Percentiles rank a stretch among this genome's conserved stretches.
These are phyloP conservation scores for Maconellicoccus hirsutus DNA, from an alignment of 1,140 invertebrate species.

Conservation along the genomic window DNA sequence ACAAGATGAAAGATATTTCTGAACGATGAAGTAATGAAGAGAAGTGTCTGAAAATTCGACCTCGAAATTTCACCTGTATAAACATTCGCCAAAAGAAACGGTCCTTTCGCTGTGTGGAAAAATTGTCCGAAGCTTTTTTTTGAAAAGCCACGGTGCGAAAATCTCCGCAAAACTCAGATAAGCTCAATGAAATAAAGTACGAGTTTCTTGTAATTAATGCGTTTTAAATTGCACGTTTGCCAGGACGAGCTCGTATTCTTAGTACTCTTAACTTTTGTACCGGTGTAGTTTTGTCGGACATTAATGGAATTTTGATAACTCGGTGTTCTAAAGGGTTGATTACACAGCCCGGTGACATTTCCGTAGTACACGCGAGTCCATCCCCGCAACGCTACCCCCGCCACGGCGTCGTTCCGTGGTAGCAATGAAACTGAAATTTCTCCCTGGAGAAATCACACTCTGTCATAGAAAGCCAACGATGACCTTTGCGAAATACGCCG, in stretches of 20 bases:
- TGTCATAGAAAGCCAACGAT: not conserved
- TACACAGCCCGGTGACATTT: not conserved
- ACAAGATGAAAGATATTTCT: too few species aligned
- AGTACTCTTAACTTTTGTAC: not conserved
- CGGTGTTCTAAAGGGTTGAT: conserved; percentile 8
- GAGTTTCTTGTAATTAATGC: not conserved
- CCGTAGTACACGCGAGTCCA: not conserved
- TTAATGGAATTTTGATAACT: not conserved
- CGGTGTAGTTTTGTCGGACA: not conserved
- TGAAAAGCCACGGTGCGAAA: too few species aligned
- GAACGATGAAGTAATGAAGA: too few species aligned
- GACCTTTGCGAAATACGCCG: not conserved
- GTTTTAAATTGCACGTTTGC: not conserved
- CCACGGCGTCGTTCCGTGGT: not conserved
- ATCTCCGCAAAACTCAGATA: too few species aligned
- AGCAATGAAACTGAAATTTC: not conserved
- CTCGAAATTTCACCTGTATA: too few species aligned
- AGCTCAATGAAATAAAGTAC: too few species aligned
- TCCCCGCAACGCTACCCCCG: not conserved
- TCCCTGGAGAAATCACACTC: conserved; percentile 7
- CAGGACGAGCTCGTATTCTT: not conserved
- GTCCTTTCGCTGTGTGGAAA: too few species aligned
- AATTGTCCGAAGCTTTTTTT: too few species aligned
- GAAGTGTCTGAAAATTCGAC: too few species aligned
- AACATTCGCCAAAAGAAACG: too few species aligned